A percentile compares a stretch with the other conserved stretches of the same genome.
phyloP scores from a whole-genome alignment of 2,113 vertebrate species.

The Pygoscelis adeliae region DNA sequence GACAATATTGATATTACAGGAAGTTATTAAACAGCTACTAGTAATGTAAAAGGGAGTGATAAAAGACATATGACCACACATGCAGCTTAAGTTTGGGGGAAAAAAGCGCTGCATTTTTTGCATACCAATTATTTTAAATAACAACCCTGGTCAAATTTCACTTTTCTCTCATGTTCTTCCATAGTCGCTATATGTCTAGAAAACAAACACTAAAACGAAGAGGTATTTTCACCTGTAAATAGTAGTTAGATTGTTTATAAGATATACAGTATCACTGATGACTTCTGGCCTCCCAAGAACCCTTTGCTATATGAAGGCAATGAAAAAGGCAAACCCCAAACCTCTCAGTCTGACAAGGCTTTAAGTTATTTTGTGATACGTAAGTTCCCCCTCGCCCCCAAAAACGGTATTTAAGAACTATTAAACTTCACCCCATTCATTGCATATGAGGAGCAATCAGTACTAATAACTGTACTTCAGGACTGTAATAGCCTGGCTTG shows the following conservation, averaged over 20 bases:
- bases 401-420: not conserved
- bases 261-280: not conserved
- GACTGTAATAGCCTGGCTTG: not conserved
- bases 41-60: not conserved
- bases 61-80: not conserved
- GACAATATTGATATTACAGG: not conserved
- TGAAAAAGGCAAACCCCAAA: not conserved
- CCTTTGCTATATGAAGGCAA: not conserved
- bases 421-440: not conserved
- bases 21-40: not conserved
- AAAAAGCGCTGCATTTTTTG: not conserved
- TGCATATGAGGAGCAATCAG: not conserved
- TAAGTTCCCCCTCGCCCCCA: not conserved
- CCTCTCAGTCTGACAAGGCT: not conserved
- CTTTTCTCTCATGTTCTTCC: not conserved
- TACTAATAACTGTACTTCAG: not conserved
- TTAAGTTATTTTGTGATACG: not conserved
- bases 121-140: not conserved
- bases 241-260: not conserved
- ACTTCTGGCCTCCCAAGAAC: not conserved
- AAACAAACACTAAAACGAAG: rapidly evolving
- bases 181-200: not conserved
- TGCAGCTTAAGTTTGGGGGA: not conserved
- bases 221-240: not conserved
- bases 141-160: not conserved